A percentile compares a stretch with the other conserved stretches of the same genome.
phyloP scores from a whole-genome alignment of 1,140 invertebrate genomes.

The Leptinotarsa defecta region DNA sequence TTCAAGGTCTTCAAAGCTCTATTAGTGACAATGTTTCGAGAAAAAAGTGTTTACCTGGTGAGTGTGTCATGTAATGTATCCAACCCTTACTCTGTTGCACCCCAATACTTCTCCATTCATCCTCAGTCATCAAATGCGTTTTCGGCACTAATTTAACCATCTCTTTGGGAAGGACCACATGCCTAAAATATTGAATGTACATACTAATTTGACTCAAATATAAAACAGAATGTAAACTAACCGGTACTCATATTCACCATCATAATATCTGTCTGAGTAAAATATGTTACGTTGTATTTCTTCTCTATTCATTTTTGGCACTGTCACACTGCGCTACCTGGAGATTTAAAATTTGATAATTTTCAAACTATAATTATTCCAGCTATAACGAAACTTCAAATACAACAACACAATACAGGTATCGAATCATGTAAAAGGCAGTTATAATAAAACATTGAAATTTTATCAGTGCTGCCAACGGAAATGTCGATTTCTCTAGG shows the following conservation, averaged over 20 bases:
- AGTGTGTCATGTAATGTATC: constrained; percentile 94
- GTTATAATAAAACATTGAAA: too few relatives aligned
- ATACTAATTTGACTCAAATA: too few relatives aligned
- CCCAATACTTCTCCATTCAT: constrained; percentile 90
- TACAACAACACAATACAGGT: too few relatives aligned
- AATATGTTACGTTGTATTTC: constrained; percentile 67
- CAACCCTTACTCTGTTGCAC: constrained; percentile 93
- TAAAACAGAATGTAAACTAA: constrained; percentile 52
- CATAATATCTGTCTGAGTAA: constrained; percentile 91
- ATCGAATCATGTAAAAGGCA: too few relatives aligned
- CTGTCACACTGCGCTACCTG: too few relatives aligned
- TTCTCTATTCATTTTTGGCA: constrained; percentile 42
- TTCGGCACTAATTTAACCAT: constrained; percentile 88
- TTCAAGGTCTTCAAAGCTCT: too few relatives aligned
- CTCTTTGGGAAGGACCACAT: constrained; percentile 91
- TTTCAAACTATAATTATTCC: too few relatives aligned
- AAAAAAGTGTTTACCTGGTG: constrained; percentile 64
- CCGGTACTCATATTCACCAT: constrained; percentile 86
- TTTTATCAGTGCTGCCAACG: too few relatives aligned
- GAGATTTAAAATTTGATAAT: too few relatives aligned
- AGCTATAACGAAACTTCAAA: too few relatives aligned
- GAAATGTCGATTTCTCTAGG: too few relatives aligned
- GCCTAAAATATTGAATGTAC: constrained; percentile 59
- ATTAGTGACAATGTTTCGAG: too few relatives aligned
- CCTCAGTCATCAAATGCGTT: constrained; percentile 88